Conservation (phyloP, 2,888 invertebrate genomes). For the Cyclophora punctaria region DNA sequence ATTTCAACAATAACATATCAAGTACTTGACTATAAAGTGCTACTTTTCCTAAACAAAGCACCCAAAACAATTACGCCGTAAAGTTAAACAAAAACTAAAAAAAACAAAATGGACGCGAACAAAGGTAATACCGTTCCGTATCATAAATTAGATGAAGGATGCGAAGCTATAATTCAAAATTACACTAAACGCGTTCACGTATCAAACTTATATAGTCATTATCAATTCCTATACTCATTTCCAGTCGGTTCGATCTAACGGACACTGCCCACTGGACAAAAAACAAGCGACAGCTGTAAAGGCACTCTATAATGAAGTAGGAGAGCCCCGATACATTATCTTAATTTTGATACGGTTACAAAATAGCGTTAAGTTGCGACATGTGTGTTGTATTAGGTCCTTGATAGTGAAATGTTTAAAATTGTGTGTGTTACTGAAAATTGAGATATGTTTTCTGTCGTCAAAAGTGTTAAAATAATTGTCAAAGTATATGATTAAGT, state of each 20-base stretch:
- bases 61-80: too few species aligned
- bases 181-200: conserved; percentile 39
- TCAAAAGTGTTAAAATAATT: too few species aligned
- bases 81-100: too few species aligned
- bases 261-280: conserved; percentile 48
- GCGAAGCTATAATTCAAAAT: conserved; percentile 50
- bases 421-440: too few species aligned
- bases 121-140: conserved; percentile 28
- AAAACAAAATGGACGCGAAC: conserved; percentile 11
- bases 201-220: conserved; percentile 60
- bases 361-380: conserved; percentile 66
- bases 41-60: too few species aligned
- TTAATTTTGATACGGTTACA: conserved; percentile 71
- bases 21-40: too few species aligned
- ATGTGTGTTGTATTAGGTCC: conserved; percentile 38
- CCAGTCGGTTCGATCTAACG: conserved; percentile 58
- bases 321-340: conserved; percentile 65
- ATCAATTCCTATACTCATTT: conserved; percentile 66
- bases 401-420: too few species aligned
- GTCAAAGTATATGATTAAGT: too few species aligned
- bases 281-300: conserved; percentile 58
- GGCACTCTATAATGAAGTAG: conserved; percentile 53
- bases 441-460: too few species aligned
- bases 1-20: too few species aligned
- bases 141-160: conserved; percentile 39